Evolutionary conservation across 2,113 vertebrate species (phyloP).

Genomic region (Artemisiospiza belli): DNA sequence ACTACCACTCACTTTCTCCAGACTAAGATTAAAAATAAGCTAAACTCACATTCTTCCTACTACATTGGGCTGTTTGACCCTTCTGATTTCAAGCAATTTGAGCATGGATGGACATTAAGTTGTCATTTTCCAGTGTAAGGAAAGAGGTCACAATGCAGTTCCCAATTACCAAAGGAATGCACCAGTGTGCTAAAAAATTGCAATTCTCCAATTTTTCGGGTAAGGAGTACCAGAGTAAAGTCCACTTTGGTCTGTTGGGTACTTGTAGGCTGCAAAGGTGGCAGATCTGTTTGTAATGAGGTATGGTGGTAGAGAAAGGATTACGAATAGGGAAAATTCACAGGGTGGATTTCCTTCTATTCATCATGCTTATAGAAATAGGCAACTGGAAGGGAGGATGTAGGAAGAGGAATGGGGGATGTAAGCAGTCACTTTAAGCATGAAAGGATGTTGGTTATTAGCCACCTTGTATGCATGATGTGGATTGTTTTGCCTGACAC

Average conservation of each 20-base stretch:
- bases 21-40: background rate
- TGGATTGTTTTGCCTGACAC: background rate
- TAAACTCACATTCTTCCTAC: background rate
- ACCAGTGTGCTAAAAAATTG: background rate
- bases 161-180: background rate
- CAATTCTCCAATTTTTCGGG: background rate
- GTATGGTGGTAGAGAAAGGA: background rate
- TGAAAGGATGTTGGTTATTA: background rate
- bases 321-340: background rate
- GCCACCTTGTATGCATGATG: background rate
- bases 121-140: background rate
- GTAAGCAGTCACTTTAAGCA: background rate
- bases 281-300: background rate
- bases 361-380: background rate
- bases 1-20: background rate
- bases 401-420: background rate
- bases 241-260: background rate
- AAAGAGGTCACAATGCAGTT: background rate
- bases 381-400: conserved; percentile 4
- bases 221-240: background rate
- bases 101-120: background rate
- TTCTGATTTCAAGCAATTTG: background rate
- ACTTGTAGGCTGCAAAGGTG: background rate
- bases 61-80: background rate
- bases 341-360: conserved; percentile 17